A percentile compares a stretch with the other conserved stretches of the same genome.
Conservation (phyloP, 1,140 invertebrate species). For the Brachystomella parvula region DNA sequence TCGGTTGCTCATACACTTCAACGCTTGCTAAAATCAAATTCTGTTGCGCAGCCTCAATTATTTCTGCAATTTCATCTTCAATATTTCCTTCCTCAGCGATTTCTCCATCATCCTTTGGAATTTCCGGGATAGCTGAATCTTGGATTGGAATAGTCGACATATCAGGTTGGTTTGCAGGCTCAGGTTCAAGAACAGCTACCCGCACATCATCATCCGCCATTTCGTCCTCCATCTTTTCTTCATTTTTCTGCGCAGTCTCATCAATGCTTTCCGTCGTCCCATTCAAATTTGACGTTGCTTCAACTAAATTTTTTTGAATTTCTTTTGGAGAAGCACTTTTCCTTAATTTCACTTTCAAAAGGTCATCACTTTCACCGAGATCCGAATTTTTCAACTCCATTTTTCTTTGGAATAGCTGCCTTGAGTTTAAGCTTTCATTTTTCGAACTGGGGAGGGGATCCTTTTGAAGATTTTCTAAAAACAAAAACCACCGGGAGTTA, state of each 20-base stretch:
- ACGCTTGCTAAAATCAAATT: slow-evolving; percentile 18
- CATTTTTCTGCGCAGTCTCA: neutral
- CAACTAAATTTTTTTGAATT: neutral
- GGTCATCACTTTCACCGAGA: too few relatives aligned
- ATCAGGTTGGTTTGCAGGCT: too few relatives aligned
- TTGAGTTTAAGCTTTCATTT: neutral
- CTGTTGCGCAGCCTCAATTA: neutral
- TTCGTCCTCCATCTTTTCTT: too few relatives aligned
- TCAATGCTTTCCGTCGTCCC: neutral
- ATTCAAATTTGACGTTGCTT: neutral
- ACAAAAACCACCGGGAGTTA: neutral
- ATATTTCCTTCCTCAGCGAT: slow-evolving; percentile 46
- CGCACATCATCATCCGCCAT: too few relatives aligned
- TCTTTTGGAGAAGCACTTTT: too few relatives aligned
- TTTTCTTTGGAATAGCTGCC: neutral
- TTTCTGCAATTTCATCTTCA: neutral
- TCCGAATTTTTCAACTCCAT: neutral
- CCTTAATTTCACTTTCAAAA: too few relatives aligned
- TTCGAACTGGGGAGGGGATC: neutral
- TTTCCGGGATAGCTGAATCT: neutral
- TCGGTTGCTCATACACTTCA: slow-evolving; percentile 32
- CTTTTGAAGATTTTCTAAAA: neutral
- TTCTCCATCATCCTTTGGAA: neutral
- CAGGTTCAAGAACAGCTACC: too few relatives aligned
- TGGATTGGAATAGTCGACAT: neutral